Conservation (phyloP, 2,113 vertebrate genomes). For the Cynopterus brachyotis region DNA sequence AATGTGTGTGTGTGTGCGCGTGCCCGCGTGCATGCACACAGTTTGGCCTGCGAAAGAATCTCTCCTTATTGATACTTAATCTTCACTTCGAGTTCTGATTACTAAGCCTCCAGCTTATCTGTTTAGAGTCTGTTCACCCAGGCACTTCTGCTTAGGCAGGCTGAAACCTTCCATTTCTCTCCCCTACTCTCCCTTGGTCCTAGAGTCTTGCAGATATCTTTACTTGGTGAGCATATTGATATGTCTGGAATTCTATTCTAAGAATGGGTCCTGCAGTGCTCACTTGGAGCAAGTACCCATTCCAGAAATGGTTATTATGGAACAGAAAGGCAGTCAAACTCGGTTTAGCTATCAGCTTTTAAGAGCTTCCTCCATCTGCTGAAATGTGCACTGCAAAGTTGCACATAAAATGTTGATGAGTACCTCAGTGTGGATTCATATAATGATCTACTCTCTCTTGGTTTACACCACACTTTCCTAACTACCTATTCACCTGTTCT, state of each 20-base stretch:
- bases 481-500: constrained; percentile 78
- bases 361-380: constrained; percentile 65
- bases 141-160: background rate
- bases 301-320: constrained; percentile 26
- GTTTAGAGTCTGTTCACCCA: background rate
- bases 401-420: constrained; percentile 78
- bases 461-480: constrained; percentile 65
- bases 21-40: background rate
- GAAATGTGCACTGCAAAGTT: constrained; percentile 66
- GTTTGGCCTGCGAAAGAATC: background rate
- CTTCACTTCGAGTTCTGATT: background rate
- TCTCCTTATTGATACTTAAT: background rate
- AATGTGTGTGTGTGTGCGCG: background rate
- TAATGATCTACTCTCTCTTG: constrained; percentile 60
- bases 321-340: constrained; percentile 66
- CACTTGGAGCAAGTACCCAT: constrained; percentile 21
- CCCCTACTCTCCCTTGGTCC: background rate
- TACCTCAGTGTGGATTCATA: constrained; percentile 58
- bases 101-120: background rate
- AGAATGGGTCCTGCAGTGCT: constrained; percentile 15
- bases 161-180: background rate
- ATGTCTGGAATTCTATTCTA: constrained; percentile 33
- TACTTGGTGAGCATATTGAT: constrained; percentile 12
- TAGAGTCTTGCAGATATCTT: background rate
- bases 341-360: constrained; percentile 63